Conservation (phyloP, 2,797 vertebrate genomes). For the Scomberomorus guttatus region DNA sequence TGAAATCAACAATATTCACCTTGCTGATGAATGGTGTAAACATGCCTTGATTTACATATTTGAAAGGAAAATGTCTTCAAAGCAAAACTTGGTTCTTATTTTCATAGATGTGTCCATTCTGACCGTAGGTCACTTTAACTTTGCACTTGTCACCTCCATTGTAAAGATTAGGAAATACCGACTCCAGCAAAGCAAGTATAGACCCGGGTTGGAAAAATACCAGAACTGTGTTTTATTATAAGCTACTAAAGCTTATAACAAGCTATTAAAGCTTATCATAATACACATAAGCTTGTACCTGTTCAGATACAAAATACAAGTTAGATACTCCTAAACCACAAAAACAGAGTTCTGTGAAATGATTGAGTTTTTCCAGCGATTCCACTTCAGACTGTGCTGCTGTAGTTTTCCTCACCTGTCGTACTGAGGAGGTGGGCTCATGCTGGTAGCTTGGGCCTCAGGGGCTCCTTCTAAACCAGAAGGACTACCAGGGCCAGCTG, state of each 20-base stretch:
- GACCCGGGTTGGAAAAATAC: neutral
- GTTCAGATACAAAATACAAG: neutral
- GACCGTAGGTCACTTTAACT: neutral
- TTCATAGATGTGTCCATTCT: neutral
- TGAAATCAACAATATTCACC: neutral
- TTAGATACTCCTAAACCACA: neutral
- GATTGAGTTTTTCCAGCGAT: no score
- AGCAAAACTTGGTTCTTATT: neutral
- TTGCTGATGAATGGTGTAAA: no score
- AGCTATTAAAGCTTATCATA: neutral
- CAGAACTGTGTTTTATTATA: neutral
- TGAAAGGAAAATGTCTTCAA: neutral
- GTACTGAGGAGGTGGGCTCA: slow-evolving; percentile 85
- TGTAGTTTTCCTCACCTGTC: slow-evolving; percentile 86
- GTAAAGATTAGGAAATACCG: neutral
- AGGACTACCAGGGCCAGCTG: slow-evolving; percentile 74
- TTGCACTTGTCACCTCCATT: neutral
- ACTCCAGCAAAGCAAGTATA: neutral
- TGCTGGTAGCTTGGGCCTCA: slow-evolving; percentile 82
- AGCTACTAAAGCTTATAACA: neutral
- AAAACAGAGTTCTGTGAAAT: neutral
- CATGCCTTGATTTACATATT: neutral
- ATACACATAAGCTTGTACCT: neutral
- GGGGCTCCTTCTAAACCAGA: slow-evolving; percentile 83
- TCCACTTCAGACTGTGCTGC: neutral